Evolutionary conservation across 2,797 vertebrate species (phyloP), one percentile per base, ranked within the genome.

Genomic region (Propithecus perrieri): DNA sequence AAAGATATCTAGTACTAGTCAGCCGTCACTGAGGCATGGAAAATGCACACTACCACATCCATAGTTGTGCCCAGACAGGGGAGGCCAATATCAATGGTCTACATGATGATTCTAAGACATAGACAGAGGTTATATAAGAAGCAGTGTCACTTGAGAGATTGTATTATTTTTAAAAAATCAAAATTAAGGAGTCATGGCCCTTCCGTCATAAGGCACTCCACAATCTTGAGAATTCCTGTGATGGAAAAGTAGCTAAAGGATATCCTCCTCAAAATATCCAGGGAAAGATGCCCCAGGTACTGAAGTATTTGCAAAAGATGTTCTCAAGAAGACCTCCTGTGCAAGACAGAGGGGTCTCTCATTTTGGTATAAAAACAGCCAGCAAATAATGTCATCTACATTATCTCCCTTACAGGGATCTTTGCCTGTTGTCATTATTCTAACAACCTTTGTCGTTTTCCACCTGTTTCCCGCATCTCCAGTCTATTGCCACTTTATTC

Each of bases 301-400:
- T 71, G 53, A 26, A 8, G 55, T 91, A 71, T 59, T 33, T 72
- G 15, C 26, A 72, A 35, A 13, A 78, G 53, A 57, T 63, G 50
- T 46, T 76, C 74, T 53, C 48, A 81, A 71, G 41, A 84, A 48
- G 18, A 26, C 26, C 5, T 61, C 9, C 57, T 67, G 7, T 59
- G 41, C 9, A 55, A 28, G n/a, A 78, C 63, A 76, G 28, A 61
- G 48, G 28, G 4, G 30, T 33, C 17, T 88, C 55, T 89, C n/a
- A 63, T 63, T 94, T 84, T 35, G 48, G 35, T 57, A 67, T 84
- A 83, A 94, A 91, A 95, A 38, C 89, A 78, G 48, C 28, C 80
- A 89, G 11, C 38, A 78, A 85, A 71, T 67, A 83, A 28, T 67
- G 28, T 59, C 63, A 50, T 76, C 57, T 84, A 28, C 14, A 8